phyloP scores from a whole-genome alignment of 2,113 vertebrate species.

The Lepus timidus region DNA sequence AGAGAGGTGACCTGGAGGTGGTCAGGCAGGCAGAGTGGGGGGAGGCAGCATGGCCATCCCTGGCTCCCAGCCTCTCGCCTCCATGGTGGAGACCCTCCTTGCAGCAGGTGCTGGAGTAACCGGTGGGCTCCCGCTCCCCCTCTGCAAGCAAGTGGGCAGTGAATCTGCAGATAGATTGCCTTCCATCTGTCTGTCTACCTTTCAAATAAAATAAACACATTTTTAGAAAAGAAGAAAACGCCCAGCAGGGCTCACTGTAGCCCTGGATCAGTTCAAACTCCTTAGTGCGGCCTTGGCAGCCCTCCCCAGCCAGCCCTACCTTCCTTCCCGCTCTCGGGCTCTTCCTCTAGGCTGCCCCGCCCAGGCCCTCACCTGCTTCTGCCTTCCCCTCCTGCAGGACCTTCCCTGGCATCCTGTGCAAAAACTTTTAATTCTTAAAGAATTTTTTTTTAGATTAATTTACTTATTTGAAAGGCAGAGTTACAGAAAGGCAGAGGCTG shows the following conservation, averaged over 20 bases:
- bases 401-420: too few species aligned
- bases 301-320: not conserved
- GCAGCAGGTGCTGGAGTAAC: too few species aligned
- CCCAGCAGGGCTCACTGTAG: not conserved
- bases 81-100: not conserved
- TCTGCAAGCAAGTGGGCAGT: too few species aligned
- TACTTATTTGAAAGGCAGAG: too few species aligned
- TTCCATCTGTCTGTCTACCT: too few species aligned
- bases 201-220: too few species aligned
- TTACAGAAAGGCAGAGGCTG: too few species aligned
- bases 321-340: too few species aligned
- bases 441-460: too few species aligned
- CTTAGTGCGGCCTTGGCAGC: not conserved
- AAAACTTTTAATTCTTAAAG: not conserved
- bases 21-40: not conserved
- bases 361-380: fast-evolving
- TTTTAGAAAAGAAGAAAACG: not conserved
- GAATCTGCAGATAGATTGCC: too few species aligned
- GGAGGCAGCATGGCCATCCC: not conserved
- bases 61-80: too few species aligned
- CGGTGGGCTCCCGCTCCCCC: too few species aligned
- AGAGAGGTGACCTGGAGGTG: not conserved
- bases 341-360: not conserved
- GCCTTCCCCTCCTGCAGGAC: not conserved
- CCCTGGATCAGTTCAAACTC: not conserved